These are phyloP conservation scores for Conger conger DNA, from an alignment of 2,113 vertebrate species.

Conservation along the genomic window DNA sequence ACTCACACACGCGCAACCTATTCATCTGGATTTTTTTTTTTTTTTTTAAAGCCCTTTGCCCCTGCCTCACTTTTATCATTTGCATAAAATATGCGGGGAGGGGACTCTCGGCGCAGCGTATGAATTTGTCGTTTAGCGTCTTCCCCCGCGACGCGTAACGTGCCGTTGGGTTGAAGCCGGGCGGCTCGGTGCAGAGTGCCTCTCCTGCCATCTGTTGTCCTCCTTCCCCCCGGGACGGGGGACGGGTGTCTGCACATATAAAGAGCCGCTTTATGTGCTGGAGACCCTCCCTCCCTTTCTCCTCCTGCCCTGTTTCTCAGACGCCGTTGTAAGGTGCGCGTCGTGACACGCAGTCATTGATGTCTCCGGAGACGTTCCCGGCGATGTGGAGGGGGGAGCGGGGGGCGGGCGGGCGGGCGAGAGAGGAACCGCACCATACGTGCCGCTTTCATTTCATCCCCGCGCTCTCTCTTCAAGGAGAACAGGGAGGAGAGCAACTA, in stretches of 20 bases:
- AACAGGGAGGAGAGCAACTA: background rate
- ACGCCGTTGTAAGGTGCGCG: background rate
- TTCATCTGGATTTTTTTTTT: background rate
- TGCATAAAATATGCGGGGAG: background rate
- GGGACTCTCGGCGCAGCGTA: background rate
- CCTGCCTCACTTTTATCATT: background rate
- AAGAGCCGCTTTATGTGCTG: background rate
- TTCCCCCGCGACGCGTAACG: background rate
- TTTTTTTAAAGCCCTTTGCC: background rate
- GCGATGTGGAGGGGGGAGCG: background rate
- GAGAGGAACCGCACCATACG: background rate
- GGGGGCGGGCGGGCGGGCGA: too few relatives aligned
- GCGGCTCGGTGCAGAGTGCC: background rate
- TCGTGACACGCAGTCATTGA: background rate
- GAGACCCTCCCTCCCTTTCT: background rate
- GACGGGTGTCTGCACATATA: slow-evolving; percentile 9
- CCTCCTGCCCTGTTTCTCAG: background rate
- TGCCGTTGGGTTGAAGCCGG: background rate
- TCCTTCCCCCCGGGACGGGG: background rate
- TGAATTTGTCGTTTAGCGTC: slow-evolving; percentile 6
- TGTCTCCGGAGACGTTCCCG: background rate
- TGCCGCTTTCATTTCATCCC: background rate
- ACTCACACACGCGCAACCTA: background rate
- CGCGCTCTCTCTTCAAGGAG: background rate
- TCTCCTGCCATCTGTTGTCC: slow-evolving; percentile 6